phyloP scores from a whole-genome alignment of 2,888 invertebrate genomes.

The Aleiodes alternator region DNA sequence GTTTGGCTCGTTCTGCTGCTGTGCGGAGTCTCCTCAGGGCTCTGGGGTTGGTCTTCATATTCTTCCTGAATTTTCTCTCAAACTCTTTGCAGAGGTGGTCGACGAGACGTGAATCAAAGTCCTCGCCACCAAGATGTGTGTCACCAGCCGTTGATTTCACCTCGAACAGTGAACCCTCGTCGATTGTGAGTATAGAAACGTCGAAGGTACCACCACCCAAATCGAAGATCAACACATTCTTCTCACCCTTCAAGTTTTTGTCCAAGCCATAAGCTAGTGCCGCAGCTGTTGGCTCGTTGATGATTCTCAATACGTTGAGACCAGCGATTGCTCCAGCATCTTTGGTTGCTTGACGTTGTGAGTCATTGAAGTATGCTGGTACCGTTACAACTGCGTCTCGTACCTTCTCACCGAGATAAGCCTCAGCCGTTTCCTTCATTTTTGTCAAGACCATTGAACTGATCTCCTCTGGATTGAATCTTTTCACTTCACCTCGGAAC shows the following conservation, averaged over 20 bases:
- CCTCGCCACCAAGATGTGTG: constrained; percentile 83
- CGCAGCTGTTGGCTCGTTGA: constrained; percentile 80
- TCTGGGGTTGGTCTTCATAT: constrained; percentile 81
- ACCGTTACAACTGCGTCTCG: constrained; percentile 88
- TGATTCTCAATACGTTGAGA: constrained; percentile 81
- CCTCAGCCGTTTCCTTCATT: constrained; percentile 84
- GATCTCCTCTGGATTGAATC: constrained; percentile 80
- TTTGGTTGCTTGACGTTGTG: constrained; percentile 83
- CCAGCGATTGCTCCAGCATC: constrained; percentile 84
- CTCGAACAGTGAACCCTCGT: constrained; percentile 85
- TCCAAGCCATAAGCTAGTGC: constrained; percentile 84
- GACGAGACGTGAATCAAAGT: constrained; percentile 80
- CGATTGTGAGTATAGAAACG: constrained; percentile 88
- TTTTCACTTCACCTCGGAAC: constrained; percentile 46
- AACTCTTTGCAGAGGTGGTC: constrained; percentile 83
- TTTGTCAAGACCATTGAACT: constrained; percentile 82
- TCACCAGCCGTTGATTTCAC: constrained; percentile 89
- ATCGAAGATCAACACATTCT: constrained; percentile 82
- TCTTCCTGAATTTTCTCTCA: constrained; percentile 83
- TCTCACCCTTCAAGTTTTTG: constrained; percentile 81
- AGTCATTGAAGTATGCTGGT: constrained; percentile 86
- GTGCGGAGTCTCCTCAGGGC: constrained; percentile 83
- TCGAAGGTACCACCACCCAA: constrained; percentile 85
- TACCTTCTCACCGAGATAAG: constrained; percentile 81
- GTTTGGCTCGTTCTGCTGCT: constrained; percentile 86